Base-by-base conservation (phyloP, 2,113 vertebrate genomes). In the Melanerpes formicivorus region DNA sequence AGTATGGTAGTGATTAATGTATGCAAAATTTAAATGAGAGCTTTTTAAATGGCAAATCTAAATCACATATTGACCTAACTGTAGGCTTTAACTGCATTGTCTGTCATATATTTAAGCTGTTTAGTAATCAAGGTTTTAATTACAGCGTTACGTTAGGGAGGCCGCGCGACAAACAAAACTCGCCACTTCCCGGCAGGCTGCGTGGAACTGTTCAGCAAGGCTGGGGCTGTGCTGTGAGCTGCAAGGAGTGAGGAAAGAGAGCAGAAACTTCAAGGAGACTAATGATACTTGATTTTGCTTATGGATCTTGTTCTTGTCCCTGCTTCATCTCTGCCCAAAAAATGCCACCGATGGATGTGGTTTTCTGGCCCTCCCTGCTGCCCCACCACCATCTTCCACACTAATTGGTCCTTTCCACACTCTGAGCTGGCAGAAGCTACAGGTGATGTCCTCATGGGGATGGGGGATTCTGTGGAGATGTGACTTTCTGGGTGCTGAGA, bases 1-100 rank as follows among this genome's bases (percentile, higher is more conserved):
- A 99, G 97, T 98, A 97, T 97, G 97, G 97, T 98, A 98, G 98
- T 99, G 99, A 99, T 99, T 99, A 99, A 99, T 99, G 98, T 97
- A 98, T 98, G 98, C 98, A 98, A 98, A 98, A 98, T 99, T 98
- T 98, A 98, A 99, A 98, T 98, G 98, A 98, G 98, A 97, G 98
- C 97, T 98, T 98, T 98, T 97, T 97, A 98, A 98, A 98, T 98
- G 98, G 98, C 98, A 98, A 98, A 98, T 98, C 98, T 97, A 96
- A 97, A 97, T 98, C 97, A 98, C 98, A 98, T 98, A 98, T 96
- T 98, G 98, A 98, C 98, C 98, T 97, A 97, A 98, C 98, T 93
- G 97, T 97, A 97, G 96, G 95, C 96, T 97, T 96, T 96, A 97
- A 97, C 96, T 92, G 97, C 96, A 97, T 98, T 98, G 97, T 97